Base-by-base conservation (phyloP, 2,797 vertebrate genomes). In the Jordanella pulchra region DNA sequence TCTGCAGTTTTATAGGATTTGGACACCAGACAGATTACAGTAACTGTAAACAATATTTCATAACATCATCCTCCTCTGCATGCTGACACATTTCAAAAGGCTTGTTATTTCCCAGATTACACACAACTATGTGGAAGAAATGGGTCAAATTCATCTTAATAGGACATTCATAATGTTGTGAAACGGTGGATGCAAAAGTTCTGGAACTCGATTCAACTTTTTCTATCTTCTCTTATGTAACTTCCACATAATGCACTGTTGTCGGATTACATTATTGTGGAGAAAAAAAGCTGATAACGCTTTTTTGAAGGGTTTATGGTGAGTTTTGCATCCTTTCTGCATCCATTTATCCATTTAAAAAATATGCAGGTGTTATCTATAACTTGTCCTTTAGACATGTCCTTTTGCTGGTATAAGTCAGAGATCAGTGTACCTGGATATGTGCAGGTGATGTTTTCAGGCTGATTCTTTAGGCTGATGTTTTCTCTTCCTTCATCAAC, bases 101-200 rank as follows among this genome's bases (percentile, higher is more conserved):
- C 2, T n/a, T 23, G 67, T 53, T 75, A n/a, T 89, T 83, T 72
- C 87, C 86, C 67, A 75, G 67, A 80, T 87, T 88, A 78, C 73
- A 75, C 21, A 15, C 1, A 61, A 21, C 68, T n/a, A 23, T 64
- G 81, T 44, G 53, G 28, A 12, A 80, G 65, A 78, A 85, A 66
- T 2, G 6, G 27, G 3, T 2, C 17, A 1, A 14, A 25, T 61
- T 45, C 27, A 2, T 66, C 42, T 74, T 3, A 44, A 9, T 11
- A 42, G 27, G 3, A 45, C 27, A 50, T 71, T 35, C 56, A 39
- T 25, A 42, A 61, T 39, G 39, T 63, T 44, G 9, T 25, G 14
- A 54, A 25, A 3, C n/a, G 1, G 12, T 17, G 23, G 2, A 44
- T 14, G 23, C 12, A 44, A n/a, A 39, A 7, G 2, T 25, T 1